Evolutionary conservation across 1,140 invertebrate genomes (phyloP), one percentile per base, ranked within the genome.

Genomic region (Apis florea): DNA sequence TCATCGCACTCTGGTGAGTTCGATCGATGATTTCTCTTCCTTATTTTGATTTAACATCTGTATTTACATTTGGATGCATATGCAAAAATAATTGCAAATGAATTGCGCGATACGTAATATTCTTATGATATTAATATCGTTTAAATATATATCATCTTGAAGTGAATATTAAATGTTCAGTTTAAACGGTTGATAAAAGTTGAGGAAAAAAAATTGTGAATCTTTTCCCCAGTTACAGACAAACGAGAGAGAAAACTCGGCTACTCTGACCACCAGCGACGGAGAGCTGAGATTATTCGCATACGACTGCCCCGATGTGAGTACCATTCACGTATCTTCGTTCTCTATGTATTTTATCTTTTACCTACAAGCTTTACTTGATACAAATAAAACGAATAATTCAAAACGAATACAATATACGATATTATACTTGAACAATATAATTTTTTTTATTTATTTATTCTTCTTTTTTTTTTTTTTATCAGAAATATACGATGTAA

Each of bases 301-400:
- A 79, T 94, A 93, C 75, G 93, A 94, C 88, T 94, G 91, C 86
- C 92, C 92, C 76, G 93, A 94, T 91, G 93, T 94, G 87, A 94
- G 93, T 94, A 84, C 81, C 31, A 15, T 19, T 17, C 24, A 69
- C 40, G 10, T 51, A 54, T 9, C n/a, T n/a, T n/a, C 24, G 21
- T 9, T 26, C 31, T 79, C 15, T n/a, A 56, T 71, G 68, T 71
- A 80, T 47, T 74, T 21, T 72, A 49, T 78, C 15, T 61, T 51
- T 49, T 63, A 82, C 31, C n/a, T 76, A 82, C 66, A 82, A 77
- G 79, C 79, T 81, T 81, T 59, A 80, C 31, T 73, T 66, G 26
- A 72, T 66, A 80, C 59, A 56, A 59, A 6, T 4, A 17, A 11
- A 58, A 40, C 53, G 54, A 81, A 17, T 75, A 59, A 51, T 31